Percentiles rank a stretch among this genome's conserved stretches.
These are phyloP conservation scores for Heterodera filipjevi DNA, from an alignment of 2,888 invertebrate genomes.

Conservation along the genomic window DNA sequence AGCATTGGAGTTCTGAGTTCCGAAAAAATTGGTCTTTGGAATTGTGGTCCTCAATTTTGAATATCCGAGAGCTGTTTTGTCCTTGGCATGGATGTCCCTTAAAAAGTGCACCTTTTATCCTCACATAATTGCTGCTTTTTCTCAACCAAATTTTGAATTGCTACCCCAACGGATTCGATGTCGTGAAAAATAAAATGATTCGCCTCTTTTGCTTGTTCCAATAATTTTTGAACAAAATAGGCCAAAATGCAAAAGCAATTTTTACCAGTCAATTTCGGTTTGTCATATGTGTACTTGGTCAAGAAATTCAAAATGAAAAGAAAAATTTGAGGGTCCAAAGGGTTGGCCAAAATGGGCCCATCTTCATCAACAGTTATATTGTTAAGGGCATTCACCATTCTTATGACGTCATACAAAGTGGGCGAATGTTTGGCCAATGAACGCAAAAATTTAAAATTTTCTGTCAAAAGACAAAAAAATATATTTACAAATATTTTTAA, in stretches of 20 bases:
- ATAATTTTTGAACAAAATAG: background rate
- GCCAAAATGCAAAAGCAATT: background rate
- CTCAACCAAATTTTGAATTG: background rate
- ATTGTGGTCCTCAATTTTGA: too few species aligned
- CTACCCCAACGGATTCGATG: background rate
- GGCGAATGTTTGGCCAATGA: background rate
- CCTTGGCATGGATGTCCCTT: too few species aligned
- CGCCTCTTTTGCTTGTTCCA: background rate
- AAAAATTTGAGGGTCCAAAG: background rate
- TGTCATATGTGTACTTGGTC: background rate
- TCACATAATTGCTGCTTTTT: background rate
- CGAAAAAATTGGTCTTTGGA: too few species aligned
- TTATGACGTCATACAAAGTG: background rate
- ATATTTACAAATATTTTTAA: background rate
- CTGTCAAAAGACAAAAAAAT: background rate
- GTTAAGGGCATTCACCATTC: background rate
- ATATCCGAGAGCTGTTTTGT: too few species aligned
- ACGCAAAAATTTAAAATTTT: background rate
- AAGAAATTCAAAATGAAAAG: background rate
- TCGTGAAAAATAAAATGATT: background rate
- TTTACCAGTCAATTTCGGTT: background rate
- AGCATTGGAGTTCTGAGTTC: too few species aligned
- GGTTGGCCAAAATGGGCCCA: background rate
- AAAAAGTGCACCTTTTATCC: too few species aligned
- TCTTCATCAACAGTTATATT: background rate